These are phyloP conservation scores for Phlogophora meticulosa DNA, from an alignment of 2,888 invertebrate species.

Conservation along the genomic window DNA sequence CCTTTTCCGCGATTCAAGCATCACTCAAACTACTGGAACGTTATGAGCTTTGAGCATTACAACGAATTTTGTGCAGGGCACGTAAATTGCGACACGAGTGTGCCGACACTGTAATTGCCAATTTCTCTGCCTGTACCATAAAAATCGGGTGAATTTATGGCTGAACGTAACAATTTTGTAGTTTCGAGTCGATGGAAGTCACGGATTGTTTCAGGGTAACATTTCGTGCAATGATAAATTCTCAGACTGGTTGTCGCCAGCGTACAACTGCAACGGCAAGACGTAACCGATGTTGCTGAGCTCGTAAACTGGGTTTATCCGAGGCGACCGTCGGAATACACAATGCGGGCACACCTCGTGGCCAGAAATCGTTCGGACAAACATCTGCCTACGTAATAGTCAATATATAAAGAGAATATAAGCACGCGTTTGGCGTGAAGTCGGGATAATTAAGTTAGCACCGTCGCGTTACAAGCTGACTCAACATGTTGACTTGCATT, in stretches of 20 bases:
- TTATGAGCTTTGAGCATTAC: slow-evolving; percentile 42
- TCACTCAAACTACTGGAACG: slow-evolving; percentile 45
- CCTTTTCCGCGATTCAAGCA: slow-evolving; percentile 44
- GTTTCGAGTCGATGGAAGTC: slow-evolving; percentile 34
- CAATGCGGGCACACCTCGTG: slow-evolving; percentile 56
- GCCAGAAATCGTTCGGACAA: slow-evolving; percentile 46
- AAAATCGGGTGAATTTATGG: slow-evolving; percentile 43
- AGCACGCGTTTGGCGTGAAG: slow-evolving; percentile 50
- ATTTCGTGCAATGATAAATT: slow-evolving; percentile 47
- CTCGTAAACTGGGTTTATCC: slow-evolving; percentile 55
- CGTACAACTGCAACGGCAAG: slow-evolving; percentile 43
- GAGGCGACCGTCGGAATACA: slow-evolving; percentile 49
- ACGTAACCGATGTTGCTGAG: slow-evolving; percentile 39
- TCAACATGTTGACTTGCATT: slow-evolving; percentile 61
- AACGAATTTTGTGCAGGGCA: slow-evolving; percentile 22
- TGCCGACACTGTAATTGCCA: slow-evolving; percentile 50
- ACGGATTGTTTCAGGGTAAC: slow-evolving; percentile 35
- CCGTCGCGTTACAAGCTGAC: slow-evolving; percentile 54
- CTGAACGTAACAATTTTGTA: slow-evolving; percentile 34
- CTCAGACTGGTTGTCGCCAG: slow-evolving; percentile 54
- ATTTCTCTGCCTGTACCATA: slow-evolving; percentile 46
- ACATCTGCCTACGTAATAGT: slow-evolving; percentile 54
- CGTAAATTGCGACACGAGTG: slow-evolving; percentile 31
- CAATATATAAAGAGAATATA: slow-evolving; percentile 54
- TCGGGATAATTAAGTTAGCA: slow-evolving; percentile 63